Conservation (phyloP, 2,888 invertebrate genomes). For the Ethmia dodecea region DNA sequence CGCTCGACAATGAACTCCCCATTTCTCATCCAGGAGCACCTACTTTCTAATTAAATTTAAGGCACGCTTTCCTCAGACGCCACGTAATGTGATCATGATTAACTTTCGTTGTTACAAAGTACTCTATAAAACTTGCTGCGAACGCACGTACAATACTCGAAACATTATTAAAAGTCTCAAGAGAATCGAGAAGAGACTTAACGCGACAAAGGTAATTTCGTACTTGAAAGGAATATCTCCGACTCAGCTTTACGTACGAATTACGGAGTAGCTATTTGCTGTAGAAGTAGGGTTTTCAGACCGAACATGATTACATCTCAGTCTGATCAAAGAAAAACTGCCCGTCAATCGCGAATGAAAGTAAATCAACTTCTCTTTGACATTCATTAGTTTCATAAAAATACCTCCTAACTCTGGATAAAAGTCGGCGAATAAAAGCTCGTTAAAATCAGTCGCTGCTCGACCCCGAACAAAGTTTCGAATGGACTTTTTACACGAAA, state of each 20-base stretch:
- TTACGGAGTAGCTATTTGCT: not conserved
- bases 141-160: constrained; percentile 2
- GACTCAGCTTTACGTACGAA: not conserved
- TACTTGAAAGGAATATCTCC: not conserved
- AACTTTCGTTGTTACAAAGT: constrained; percentile 38
- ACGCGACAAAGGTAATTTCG: constrained; percentile 6
- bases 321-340: constrained; percentile 11
- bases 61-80: constrained; percentile 55
- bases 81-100: constrained; percentile 58
- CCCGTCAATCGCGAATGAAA: constrained; percentile 28
- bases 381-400: constrained; percentile 66
- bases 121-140: constrained; percentile 21
- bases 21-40: constrained; percentile 49
- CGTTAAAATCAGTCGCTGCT: constrained; percentile 64
- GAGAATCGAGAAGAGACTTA: not conserved
- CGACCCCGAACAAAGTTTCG: constrained; percentile 55
- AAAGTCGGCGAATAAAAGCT: constrained; percentile 56
- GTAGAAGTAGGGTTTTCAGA: constrained; percentile 16
- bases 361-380: constrained; percentile 54
- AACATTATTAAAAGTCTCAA: not conserved
- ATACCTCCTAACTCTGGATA: constrained; percentile 37
- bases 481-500: constrained; percentile 42
- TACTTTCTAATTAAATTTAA: constrained; percentile 61
- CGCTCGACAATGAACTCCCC: constrained; percentile 27
- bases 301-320: constrained; percentile 10